phyloP scores from a whole-genome alignment of 2,888 invertebrate species.

The Tubulanus polymorphus region DNA sequence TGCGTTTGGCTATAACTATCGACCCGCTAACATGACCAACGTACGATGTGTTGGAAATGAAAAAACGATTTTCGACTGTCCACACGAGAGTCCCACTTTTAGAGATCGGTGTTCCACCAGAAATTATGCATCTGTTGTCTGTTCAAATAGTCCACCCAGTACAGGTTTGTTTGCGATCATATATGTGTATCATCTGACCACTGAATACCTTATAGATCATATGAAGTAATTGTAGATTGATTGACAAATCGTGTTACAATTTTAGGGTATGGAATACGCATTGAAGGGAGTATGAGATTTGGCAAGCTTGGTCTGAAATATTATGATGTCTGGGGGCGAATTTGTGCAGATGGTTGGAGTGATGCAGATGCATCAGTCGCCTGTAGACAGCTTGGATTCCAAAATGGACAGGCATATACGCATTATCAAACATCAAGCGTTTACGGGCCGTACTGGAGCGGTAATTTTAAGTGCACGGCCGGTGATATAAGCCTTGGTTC shows the following conservation, averaged over 20 bases:
- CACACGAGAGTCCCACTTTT: conserved; percentile 15
- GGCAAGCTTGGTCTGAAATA: no score
- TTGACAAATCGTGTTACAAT: no score
- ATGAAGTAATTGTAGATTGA: no score
- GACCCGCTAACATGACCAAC: conserved; percentile 17
- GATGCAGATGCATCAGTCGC: conserved; percentile 28
- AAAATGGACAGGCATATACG: conserved; percentile 25
- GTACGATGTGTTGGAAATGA: conserved; percentile 29
- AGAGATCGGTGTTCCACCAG: conserved; percentile 21
- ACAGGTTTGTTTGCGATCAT: no score
- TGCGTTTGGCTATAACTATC: conserved; percentile 21
- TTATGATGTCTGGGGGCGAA: conserved; percentile 28
- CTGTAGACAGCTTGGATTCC: conserved; percentile 27
- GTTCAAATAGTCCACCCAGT: no score
- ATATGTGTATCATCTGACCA: no score
- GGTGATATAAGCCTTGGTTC: conserved; percentile 64
- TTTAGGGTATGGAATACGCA: no score
- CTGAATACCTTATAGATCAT: no score
- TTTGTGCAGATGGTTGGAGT: conserved; percentile 30
- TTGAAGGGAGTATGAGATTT: no score
- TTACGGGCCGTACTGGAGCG: conserved; percentile 62
- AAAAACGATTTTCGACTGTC: conserved; percentile 22
- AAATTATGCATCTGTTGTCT: conserved; percentile 26
- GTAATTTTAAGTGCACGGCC: conserved; percentile 65
- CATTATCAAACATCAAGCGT: conserved; percentile 28